A percentile compares a stretch with the other conserved stretches of the same genome.
phyloP scores from a whole-genome alignment of 2,113 vertebrate species.

The Rallus limicola region DNA sequence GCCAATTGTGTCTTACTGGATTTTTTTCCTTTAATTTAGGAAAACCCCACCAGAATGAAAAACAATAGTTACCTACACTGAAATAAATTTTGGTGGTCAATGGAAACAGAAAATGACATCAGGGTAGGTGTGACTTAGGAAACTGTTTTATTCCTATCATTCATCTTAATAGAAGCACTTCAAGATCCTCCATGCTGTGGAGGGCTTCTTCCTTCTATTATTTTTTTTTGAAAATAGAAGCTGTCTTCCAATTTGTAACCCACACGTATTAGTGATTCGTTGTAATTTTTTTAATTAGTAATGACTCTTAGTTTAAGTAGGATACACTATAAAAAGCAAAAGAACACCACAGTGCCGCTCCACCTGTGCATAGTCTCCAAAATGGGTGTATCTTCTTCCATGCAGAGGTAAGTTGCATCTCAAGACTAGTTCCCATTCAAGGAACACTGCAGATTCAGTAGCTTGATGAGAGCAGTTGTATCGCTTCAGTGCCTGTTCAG shows the following conservation, averaged over 20 bases:
- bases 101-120: neutral
- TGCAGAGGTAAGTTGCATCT: neutral
- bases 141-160: neutral
- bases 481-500: neutral
- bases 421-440: neutral
- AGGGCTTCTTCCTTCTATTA: neutral
- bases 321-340: neutral
- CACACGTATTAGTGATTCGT: neutral
- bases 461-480: accelerated
- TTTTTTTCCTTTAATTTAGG: neutral
- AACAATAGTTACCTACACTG: neutral
- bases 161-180: neutral
- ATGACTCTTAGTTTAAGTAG: neutral
- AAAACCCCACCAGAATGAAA: neutral
- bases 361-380: neutral
- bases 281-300: neutral
- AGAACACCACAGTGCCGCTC: neutral
- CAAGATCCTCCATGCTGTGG: neutral
- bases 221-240: neutral
- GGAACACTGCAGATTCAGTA: neutral
- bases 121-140: neutral
- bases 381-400: neutral
- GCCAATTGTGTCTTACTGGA: neutral
- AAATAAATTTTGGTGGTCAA: neutral
- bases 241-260: neutral